A percentile compares a stretch with the other conserved stretches of the same genome.
Conservation (phyloP, 2,113 vertebrate genomes). For the Leptodactylus fuscus region DNA sequence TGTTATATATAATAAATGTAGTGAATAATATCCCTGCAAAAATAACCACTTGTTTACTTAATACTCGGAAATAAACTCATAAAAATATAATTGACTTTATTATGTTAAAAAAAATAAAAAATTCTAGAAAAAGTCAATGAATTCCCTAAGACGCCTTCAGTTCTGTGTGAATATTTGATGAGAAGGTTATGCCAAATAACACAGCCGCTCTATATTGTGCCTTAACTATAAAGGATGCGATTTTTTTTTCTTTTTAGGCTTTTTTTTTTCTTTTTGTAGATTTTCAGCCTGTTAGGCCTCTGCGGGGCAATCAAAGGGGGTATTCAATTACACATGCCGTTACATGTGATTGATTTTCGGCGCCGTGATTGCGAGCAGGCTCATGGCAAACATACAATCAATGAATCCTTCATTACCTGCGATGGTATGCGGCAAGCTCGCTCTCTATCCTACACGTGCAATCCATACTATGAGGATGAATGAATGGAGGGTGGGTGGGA, state of each 20-base stretch:
- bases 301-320: conserved; percentile 31
- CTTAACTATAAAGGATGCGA: not conserved
- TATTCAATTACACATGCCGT: conserved; percentile 50
- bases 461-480: conserved; percentile 25
- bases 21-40: not conserved
- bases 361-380: conserved; percentile 20
- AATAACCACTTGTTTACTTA: not conserved
- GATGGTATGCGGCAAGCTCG: conserved; percentile 18
- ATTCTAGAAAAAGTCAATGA: conserved; percentile 48
- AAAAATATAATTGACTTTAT: not conserved
- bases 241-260: not conserved
- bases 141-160: conserved; percentile 27
- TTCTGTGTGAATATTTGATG: conserved; percentile 11
- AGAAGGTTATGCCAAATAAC: conserved; percentile 16
- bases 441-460: conserved; percentile 2
- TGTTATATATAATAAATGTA: not conserved
- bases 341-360: conserved; percentile 55
- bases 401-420: conserved; percentile 55
- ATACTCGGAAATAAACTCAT: not conserved
- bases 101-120: no score
- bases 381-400: conserved; percentile 50
- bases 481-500: conserved; percentile 17
- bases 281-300: not conserved
- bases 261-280: not conserved
- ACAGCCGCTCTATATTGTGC: not conserved